Conservation (phyloP, 2,888 invertebrate genomes). For the Pachydiplax longipennis region DNA sequence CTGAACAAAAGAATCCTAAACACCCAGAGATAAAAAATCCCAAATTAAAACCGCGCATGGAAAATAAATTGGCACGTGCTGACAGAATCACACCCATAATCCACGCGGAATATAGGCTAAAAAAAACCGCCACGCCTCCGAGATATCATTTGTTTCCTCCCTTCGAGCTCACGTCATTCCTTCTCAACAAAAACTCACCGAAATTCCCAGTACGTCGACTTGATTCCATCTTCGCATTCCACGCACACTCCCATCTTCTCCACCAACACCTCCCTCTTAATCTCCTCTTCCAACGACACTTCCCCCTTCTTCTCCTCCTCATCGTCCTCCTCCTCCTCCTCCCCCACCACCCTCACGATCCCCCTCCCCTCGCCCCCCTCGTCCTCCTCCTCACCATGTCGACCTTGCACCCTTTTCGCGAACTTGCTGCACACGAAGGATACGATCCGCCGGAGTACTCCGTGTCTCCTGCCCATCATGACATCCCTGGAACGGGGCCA, state of each 20-base stretch:
- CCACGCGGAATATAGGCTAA: no score
- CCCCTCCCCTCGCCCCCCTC: neutral
- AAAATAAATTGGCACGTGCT: no score
- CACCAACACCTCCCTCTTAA: neutral
- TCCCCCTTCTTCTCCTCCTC: neutral
- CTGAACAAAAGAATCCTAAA: no score
- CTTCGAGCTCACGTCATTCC: neutral
- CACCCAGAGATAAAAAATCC: no score
- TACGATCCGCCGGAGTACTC: neutral
- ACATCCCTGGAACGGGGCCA: conserved; percentile 51
- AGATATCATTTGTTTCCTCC: neutral
- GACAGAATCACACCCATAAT: no score
- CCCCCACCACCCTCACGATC: neutral
- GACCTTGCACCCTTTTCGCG: conserved; percentile 46
- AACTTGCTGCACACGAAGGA: conserved; percentile 51
- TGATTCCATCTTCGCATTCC: neutral
- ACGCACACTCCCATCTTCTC: neutral
- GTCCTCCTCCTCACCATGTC: neutral
- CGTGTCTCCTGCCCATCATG: conserved; percentile 49
- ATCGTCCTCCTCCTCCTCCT: neutral
- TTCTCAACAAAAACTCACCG: conserved; percentile 3
- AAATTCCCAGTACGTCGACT: conserved; percentile 19
- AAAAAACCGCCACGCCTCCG: neutral
- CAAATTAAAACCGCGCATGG: no score
- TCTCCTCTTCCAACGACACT: neutral